Percentiles rank a stretch among this genome's conserved stretches.
phyloP scores from a whole-genome alignment of 2,888 invertebrate species.

The Lottia scabra region DNA sequence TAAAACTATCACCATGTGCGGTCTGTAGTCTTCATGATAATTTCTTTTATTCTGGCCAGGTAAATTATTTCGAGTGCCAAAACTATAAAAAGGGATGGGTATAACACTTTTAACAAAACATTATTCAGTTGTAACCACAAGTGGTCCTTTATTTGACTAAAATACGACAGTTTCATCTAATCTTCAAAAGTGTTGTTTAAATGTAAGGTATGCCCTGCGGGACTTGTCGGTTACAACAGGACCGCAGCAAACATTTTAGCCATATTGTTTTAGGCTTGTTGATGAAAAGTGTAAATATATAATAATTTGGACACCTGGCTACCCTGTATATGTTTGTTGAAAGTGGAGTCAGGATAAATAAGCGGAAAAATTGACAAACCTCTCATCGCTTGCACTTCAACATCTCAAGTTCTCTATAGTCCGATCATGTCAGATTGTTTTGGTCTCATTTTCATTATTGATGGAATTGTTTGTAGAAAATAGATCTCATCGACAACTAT shows the following conservation, averaged over 20 bases:
- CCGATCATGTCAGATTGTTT: slow-evolving; percentile 1
- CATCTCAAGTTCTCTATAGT: not conserved
- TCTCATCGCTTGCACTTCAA: not conserved
- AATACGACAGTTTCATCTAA: not conserved
- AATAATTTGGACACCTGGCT: not conserved
- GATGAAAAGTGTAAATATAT: not conserved
- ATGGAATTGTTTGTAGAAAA: not conserved
- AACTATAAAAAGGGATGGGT: not conserved
- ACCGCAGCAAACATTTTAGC: not conserved
- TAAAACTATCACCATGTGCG: not conserved
- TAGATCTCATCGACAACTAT: not conserved
- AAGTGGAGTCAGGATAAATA: not conserved
- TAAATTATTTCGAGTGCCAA: not conserved
- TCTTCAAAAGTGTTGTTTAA: not conserved
- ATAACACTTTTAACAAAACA: not conserved
- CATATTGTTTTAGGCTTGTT: too few relatives aligned
- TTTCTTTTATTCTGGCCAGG: not conserved
- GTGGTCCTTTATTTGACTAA: not conserved
- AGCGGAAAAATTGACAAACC: not conserved
- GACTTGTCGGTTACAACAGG: not conserved
- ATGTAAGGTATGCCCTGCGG: not conserved
- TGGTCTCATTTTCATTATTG: not conserved
- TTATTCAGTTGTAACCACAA: not conserved
- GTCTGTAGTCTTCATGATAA: not conserved
- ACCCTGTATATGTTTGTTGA: not conserved